Evolutionary conservation across 2,797 vertebrate genomes (phyloP).

Genomic region (Tamandua tetradactyla): DNA sequence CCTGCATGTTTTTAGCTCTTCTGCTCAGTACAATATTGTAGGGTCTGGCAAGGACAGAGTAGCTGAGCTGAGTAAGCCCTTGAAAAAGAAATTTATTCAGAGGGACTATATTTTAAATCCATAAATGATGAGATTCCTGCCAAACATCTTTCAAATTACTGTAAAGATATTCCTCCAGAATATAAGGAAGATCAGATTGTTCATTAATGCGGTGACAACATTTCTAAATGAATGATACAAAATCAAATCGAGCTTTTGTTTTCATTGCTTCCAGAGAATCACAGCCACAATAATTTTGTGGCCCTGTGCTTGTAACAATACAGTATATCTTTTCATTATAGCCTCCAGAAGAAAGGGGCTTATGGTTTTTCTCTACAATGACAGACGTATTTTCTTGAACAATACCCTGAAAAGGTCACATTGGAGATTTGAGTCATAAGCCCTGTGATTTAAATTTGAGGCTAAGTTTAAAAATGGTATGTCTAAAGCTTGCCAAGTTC

Average conservation of each 20-base stretch:
- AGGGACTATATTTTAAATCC: slow-evolving; percentile 19
- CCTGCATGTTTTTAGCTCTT: neutral
- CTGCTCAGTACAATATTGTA: neutral
- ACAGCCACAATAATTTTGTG: slow-evolving; percentile 22
- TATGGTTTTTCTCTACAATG: slow-evolving; percentile 62
- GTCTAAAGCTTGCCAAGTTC: slow-evolving; percentile 79
- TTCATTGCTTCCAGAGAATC: slow-evolving; percentile 70
- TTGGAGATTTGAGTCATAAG: slow-evolving; percentile 82
- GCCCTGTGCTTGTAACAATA: slow-evolving; percentile 17
- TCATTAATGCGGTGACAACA: neutral
- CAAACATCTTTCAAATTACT: slow-evolving; percentile 34
- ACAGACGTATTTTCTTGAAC: slow-evolving; percentile 79
- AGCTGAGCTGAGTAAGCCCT: neutral
- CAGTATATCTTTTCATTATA: slow-evolving; percentile 56
- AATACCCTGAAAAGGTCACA: slow-evolving; percentile 82
- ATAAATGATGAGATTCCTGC: slow-evolving; percentile 25
- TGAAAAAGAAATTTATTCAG: neutral
- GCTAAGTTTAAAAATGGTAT: slow-evolving; percentile 80
- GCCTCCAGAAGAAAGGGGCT: slow-evolving; percentile 39
- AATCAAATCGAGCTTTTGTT: slow-evolving; percentile 67
- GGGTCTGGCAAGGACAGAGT: neutral
- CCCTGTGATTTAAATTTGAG: slow-evolving; percentile 78
- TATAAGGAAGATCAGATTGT: neutral
- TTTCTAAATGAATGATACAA: slow-evolving; percentile 58
- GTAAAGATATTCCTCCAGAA: neutral